phyloP scores from a whole-genome alignment of 2,888 invertebrate species.

The Epinotia bilunana region DNA sequence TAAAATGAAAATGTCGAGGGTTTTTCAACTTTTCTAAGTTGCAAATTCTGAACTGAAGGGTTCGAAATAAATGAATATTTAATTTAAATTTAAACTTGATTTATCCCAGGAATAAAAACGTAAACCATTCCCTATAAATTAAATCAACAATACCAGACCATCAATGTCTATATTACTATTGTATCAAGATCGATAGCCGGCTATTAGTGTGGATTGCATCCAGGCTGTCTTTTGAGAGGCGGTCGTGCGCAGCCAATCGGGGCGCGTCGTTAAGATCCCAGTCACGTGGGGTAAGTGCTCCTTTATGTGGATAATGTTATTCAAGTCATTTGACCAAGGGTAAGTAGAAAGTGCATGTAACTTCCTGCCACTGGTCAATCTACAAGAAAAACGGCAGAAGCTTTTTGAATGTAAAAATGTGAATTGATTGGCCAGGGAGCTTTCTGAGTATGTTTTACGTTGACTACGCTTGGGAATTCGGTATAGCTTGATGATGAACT shows the following conservation, averaged over 20 bases:
- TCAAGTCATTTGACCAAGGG: constrained; percentile 34
- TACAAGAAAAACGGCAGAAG: background rate
- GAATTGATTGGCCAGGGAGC: background rate
- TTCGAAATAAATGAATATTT: too few relatives aligned
- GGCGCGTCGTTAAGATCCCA: constrained; percentile 58
- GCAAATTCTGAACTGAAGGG: too few relatives aligned
- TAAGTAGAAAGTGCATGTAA: constrained; percentile 32
- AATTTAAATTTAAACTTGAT: too few relatives aligned
- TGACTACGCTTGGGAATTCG: background rate
- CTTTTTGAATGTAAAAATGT: background rate
- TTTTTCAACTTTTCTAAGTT: too few relatives aligned
- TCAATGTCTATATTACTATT: constrained; percentile 55
- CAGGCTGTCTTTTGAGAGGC: constrained; percentile 63
- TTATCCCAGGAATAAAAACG: too few relatives aligned
- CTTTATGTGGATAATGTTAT: constrained; percentile 31
- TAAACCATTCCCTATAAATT: background rate
- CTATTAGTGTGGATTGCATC: constrained; percentile 69
- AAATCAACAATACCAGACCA: constrained; percentile 45
- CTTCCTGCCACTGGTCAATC: constrained; percentile 18
- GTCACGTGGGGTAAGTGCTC: constrained; percentile 34
- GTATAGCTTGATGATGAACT: background rate
- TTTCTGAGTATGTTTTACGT: background rate
- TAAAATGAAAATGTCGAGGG: too few relatives aligned
- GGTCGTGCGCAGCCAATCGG: constrained; percentile 72
- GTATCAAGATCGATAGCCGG: constrained; percentile 67